Evolutionary conservation across 92 coral and sea anemone genomes (phyloP), one percentile per base, ranked within the genome.

Genomic region (Pocillopora meandrina): DNA sequence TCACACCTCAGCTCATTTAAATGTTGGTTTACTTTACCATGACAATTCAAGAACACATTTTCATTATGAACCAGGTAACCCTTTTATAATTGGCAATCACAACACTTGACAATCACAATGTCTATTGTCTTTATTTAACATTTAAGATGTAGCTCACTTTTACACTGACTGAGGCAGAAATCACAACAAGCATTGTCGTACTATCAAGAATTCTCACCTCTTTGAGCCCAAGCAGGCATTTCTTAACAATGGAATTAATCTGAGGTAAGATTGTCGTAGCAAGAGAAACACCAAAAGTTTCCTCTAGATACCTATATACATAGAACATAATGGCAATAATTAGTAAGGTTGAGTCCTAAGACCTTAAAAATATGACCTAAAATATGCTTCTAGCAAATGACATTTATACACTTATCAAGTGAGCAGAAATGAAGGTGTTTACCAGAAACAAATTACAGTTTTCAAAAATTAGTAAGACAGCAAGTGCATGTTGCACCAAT

Each of bases 211-310:
- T 12, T 13, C 77, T 19, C 76, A 91, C 97, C 97, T 93, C 94
- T 72, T 93, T 81, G 26, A 93, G 87, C 10, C 94, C 92, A 42
- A 86, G 89, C 10, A 93, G 87, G 68, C 94, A 90, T 73, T 93
- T 93, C 78, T 71, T 88, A 36, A 93, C 85, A 74, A 93, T 93
- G 36, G 75, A 20, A 59, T 93, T 87, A 15, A 93, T 86, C 79
- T 91, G 94, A 21, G 91, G 92, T 69, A 91, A 79, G 61, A 93
- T 88, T 31, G 17, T 71, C 66, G 61, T 71, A 58, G 77, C 69
- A 14, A 93, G 81, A 56, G 83, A 73, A 3, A 88, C 78, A 10
- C 85, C 91, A 59, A 86, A 80, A 70, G 88, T n/a, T 59, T 83
- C 80, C 55, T 91, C 69, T 26, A 93, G 85, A 79, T 82, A 93